These are phyloP conservation scores for Drosophila cardini DNA, from an alignment of 1,140 invertebrate species.

Conservation along the genomic window DNA sequence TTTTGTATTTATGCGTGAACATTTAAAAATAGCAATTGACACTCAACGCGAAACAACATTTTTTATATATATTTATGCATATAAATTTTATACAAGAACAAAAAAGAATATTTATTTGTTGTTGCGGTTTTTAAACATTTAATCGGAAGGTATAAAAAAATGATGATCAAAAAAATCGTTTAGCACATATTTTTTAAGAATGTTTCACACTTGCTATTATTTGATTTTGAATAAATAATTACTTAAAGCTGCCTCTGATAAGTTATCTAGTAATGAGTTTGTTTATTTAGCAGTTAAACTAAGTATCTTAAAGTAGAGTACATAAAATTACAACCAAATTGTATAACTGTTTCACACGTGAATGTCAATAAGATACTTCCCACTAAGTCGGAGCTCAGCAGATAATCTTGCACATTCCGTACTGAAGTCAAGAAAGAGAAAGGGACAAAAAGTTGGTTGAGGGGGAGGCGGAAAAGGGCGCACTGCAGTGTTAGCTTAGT, in stretches of 20 bases:
- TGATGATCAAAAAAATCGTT: too few species aligned
- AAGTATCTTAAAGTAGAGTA: not conserved
- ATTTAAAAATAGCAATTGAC: slow-evolving; percentile 50
- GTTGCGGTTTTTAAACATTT: not conserved
- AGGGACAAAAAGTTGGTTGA: not conserved
- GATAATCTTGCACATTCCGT: slow-evolving; percentile 19
- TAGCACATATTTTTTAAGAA: too few species aligned
- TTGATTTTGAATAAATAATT: too few species aligned
- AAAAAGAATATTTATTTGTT: not conserved
- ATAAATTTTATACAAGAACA: too few species aligned
- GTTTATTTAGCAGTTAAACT: not conserved
- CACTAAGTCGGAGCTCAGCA: slow-evolving; percentile 10
- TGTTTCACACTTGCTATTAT: too few species aligned
- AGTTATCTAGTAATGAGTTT: not conserved
- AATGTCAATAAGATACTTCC: slow-evolving; percentile 28
- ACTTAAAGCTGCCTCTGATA: not conserved
- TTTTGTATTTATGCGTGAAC: slow-evolving; percentile 22
- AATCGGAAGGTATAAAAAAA: not conserved
- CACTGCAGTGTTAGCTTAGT: slow-evolving; percentile 44
- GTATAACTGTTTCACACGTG: slow-evolving; percentile 21
- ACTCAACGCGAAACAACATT: slow-evolving; percentile 12
- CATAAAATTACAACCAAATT: slow-evolving; percentile 10
- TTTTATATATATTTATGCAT: too few species aligned
- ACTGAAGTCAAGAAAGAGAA: slow-evolving; percentile 23
- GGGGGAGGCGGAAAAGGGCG: slow-evolving; percentile 3